Evolutionary conservation across 1,140 invertebrate genomes (phyloP), one percentile per base, ranked within the genome.

Genomic region (Neodiprion fabricii): DNA sequence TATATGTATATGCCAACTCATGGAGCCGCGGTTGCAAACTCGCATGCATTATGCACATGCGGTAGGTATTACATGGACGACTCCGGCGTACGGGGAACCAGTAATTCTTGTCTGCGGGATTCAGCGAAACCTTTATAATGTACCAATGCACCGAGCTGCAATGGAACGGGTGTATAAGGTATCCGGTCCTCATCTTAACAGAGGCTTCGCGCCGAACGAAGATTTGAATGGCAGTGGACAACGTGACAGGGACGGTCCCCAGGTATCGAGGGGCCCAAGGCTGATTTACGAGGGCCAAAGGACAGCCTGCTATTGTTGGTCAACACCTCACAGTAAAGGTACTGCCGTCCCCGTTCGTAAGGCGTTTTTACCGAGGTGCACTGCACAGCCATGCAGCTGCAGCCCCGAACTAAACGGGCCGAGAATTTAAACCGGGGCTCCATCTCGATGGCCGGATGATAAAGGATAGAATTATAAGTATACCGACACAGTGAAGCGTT

Each of bases 191-290:
- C 28, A 40, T 40, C 28, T 40, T 4, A 40, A 40, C 28, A 5
- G 28, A 40, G 28, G 28, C 28, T 40, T 40, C 28, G 28, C 5
- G 28, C 75, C 76, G 69, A 76, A 76, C 73, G 76, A 79, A 81
- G 82, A 83, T 79, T 83, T 80, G 78, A 82, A 82, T 79, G 80
- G 81, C 79, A 78, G 77, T 76, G 76, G 78, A 83, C 75, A 74
- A 79, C 70, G 68, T 53, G 53, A 61, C 77, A 81, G 78, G 79
- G 78, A 78, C 74, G 76, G 53, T 47, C 70, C n/a, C 9, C 53
- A 61, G 53, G 53, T 61, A 61, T 61, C 11, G 11, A 12, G 53
- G 53, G n/a, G 53, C 53, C 9, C 53, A 61, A 12, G 53, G 53
- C 53, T 61, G 53, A 61, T 61, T 61, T 61, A 61, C 53, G 8